Evolutionary conservation across 2,797 vertebrate species (phyloP).

Genomic region (Neopelma chrysocephalum): DNA sequence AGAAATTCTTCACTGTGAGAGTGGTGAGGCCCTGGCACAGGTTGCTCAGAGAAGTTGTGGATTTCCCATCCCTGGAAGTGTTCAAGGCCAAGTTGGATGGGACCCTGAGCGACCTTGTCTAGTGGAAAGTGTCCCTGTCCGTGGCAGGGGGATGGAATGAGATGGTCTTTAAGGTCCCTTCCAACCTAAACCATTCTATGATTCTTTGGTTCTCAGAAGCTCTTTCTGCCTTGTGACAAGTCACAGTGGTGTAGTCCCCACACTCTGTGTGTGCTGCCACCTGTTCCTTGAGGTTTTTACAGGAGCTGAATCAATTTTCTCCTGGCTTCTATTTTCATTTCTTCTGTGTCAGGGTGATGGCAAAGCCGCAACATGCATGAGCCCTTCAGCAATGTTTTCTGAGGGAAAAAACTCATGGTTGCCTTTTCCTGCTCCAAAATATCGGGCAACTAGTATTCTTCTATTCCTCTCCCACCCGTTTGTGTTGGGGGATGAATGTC

Average conservation of each 20-base stretch:
- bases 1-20: neutral
- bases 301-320: neutral
- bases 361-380: neutral
- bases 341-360: neutral
- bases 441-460: neutral
- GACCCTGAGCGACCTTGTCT: neutral
- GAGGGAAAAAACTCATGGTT: neutral
- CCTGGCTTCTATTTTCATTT: neutral
- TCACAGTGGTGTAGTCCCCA: neutral
- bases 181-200: neutral
- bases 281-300: neutral
- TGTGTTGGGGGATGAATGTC: neutral
- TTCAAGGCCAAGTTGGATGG: neutral
- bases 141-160: neutral
- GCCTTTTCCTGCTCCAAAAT: neutral
- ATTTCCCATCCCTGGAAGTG: neutral
- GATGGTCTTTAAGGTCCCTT: neutral
- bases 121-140: neutral
- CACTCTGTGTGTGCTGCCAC: neutral
- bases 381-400: neutral
- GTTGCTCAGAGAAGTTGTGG: neutral
- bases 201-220: neutral
- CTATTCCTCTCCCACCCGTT: neutral
- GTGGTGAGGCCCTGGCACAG: neutral
- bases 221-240: neutral